Conservation (phyloP, 1,140 invertebrate species). For the Doryteuthis pealeii region DNA sequence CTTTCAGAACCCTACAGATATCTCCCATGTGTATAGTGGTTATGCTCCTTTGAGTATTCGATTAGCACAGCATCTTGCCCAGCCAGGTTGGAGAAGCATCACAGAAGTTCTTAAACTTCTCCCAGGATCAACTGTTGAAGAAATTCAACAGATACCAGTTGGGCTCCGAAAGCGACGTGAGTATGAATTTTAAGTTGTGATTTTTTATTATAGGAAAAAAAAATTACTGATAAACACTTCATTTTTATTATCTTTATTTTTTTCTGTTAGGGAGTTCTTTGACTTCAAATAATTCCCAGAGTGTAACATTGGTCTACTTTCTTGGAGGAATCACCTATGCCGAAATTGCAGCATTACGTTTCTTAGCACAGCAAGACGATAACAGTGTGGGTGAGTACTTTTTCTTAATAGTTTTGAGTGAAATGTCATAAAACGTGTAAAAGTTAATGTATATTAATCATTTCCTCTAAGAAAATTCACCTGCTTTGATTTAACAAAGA, state of each 20-base stretch:
- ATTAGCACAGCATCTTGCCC: slow-evolving; percentile 76
- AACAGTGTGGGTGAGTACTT: slow-evolving; percentile 61
- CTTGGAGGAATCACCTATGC: slow-evolving; percentile 95
- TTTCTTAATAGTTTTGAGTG: too few relatives aligned
- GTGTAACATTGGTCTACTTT: slow-evolving; percentile 89
- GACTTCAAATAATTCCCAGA: slow-evolving; percentile 59
- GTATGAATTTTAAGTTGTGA: not conserved
- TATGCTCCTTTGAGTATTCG: slow-evolving; percentile 92
- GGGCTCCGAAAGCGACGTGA: slow-evolving; percentile 56
- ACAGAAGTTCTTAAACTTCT: slow-evolving; percentile 69
- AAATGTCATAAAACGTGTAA: not conserved
- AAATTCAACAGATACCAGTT: slow-evolving; percentile 62
- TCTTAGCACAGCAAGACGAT: slow-evolving; percentile 89
- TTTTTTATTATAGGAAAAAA: not conserved
- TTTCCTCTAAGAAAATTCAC: not conserved
- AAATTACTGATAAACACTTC: not conserved
- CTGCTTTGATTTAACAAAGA: too few relatives aligned
- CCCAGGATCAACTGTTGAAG: slow-evolving; percentile 67
- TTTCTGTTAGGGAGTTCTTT: slow-evolving; percentile 51
- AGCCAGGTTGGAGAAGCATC: slow-evolving; percentile 77
- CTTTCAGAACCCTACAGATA: slow-evolving; percentile 75
- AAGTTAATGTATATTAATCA: not conserved
- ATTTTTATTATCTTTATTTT: too few relatives aligned
- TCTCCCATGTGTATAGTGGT: slow-evolving; percentile 86
- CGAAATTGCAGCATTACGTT: slow-evolving; percentile 89